These are phyloP conservation scores for Dicrurus megarhynchus DNA, from an alignment of 2,113 vertebrate species.

Conservation along the genomic window DNA sequence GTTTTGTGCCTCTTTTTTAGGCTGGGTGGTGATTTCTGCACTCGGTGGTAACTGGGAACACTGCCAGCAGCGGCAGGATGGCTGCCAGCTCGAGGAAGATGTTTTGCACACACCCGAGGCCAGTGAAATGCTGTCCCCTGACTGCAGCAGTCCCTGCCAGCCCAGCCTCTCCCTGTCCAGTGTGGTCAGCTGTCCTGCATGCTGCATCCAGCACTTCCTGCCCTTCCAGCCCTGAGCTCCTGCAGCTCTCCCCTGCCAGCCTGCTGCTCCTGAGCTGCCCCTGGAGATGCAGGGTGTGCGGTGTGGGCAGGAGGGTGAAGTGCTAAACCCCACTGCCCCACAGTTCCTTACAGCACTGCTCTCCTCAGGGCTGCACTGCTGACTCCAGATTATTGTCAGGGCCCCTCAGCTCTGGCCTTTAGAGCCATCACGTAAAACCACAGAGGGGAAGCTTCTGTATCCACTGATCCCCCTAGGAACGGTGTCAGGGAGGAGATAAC, in stretches of 20 bases:
- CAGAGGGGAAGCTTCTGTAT: neutral
- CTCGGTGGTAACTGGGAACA: neutral
- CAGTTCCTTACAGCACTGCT: neutral
- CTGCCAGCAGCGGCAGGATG: neutral
- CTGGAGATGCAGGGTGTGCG: neutral
- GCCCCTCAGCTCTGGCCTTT: neutral
- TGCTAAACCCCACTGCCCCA: neutral
- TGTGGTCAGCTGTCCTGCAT: neutral
- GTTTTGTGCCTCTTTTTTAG: neutral
- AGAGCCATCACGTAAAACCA: neutral
- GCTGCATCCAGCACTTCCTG: neutral
- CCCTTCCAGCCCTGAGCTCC: neutral
- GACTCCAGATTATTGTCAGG: neutral
- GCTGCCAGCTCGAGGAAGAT: neutral
- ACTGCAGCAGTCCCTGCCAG: neutral
- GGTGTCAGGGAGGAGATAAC: neutral
- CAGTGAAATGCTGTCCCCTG: neutral
- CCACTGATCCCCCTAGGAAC: neutral
- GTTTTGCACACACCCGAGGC: neutral
- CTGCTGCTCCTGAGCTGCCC: neutral
- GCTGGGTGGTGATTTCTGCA: neutral
- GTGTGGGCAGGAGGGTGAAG: neutral
- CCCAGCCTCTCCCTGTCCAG: neutral
- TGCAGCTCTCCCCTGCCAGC: neutral
- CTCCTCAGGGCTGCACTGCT: neutral